Evolutionary conservation across 2,888 invertebrate genomes (phyloP), one percentile per base, ranked within the genome.

Genomic region (Ochropacha duplaris): DNA sequence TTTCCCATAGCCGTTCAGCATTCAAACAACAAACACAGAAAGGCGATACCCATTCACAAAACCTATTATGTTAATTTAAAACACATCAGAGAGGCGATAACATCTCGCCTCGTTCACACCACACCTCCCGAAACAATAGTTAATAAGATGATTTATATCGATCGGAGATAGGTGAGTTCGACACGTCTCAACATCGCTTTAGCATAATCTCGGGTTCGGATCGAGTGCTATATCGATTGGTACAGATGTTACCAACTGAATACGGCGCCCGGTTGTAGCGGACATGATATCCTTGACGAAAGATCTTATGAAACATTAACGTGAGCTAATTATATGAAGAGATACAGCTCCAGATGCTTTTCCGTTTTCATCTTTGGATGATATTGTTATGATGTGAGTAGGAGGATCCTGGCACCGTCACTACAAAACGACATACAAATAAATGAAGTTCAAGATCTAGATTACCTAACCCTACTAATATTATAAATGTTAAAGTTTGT

Each of bases 11-110:
- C 69, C n/a, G 44, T 44, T 44, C 44, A 44, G 44, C 44, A 44
- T 44, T 44, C 70, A 81, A 81, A 88, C 89, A 90, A 87, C 89
- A 90, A 90, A 91, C 83, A 84, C 71, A 82, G 79, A 85, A 86
- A 86, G 72, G 80, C 83, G 83, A 86, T 90, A 88, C 81, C 87
- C 92, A 92, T 92, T 92, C 91, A 92, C 88, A 89, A 91, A 92
- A 90, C 90, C 91, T 92, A 92, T 92, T 92, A 92, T 92, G 92
- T 91, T 92, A 92, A 92, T 92, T 91, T 92, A 91, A 92, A 92
- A 92, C 92, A 92, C 92, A 92, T 92, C 90, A 86, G 84, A 78
- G 78, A 63, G 57, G 58, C 71, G 91, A 92, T 92, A 91, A 78
- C 78, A 92, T 92, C 90, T 69, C 78, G 79, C 77, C 85, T 87